These are phyloP conservation scores for Neopelma chrysocephalum DNA, from an alignment of 2,797 vertebrate species.

Conservation along the genomic window DNA sequence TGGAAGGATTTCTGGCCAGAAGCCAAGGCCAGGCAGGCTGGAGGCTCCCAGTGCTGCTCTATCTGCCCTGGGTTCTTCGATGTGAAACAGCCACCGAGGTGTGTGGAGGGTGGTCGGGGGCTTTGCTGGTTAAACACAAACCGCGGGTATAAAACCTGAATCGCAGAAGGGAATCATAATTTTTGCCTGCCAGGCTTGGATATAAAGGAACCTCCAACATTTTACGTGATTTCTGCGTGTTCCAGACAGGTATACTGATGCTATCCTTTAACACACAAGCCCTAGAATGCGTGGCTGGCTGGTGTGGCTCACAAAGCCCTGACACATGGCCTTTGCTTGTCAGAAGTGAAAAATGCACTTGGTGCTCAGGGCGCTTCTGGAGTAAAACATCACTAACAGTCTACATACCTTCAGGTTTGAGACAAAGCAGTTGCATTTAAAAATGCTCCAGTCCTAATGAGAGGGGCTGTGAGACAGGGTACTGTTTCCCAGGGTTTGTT, in stretches of 20 bases:
- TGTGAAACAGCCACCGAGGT: accelerated
- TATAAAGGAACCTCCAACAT: neutral
- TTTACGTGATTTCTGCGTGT: neutral
- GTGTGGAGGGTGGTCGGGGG: accelerated
- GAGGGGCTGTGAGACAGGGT: neutral
- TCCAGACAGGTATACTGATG: neutral
- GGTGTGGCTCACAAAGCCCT: neutral
- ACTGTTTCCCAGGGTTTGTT: neutral
- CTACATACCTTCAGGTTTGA: neutral
- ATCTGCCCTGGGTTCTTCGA: neutral
- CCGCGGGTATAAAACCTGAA: accelerated
- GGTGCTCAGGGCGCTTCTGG: neutral
- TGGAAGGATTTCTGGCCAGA: neutral
- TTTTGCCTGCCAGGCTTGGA: neutral
- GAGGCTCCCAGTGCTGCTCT: neutral
- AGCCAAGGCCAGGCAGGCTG: neutral
- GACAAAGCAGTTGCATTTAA: neutral
- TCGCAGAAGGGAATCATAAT: neutral
- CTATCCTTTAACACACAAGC: neutral
- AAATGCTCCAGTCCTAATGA: neutral
- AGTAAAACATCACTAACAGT: neutral
- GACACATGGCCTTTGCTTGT: neutral
- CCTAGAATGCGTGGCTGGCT: neutral
- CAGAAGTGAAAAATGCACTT: neutral
- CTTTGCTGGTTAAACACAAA: neutral